Percentiles rank a stretch among this genome's conserved stretches.
phyloP scores from a whole-genome alignment of 2,113 vertebrate species.

The Semicossyphus pulcher region DNA sequence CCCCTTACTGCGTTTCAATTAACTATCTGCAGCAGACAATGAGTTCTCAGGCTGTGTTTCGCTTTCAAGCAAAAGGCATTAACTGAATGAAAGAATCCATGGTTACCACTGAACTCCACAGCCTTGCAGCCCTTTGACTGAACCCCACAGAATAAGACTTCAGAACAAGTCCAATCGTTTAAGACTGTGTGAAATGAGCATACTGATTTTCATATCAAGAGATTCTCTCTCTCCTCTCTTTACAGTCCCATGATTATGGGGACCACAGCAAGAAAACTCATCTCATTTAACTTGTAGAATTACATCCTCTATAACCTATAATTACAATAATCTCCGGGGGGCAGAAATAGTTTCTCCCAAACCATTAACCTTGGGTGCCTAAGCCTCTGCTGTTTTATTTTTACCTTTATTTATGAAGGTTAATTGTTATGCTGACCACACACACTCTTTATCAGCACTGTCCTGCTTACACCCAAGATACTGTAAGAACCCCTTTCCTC shows the following conservation, averaged over 20 bases:
- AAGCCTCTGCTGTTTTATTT: conserved; percentile 36
- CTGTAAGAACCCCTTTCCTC: not conserved
- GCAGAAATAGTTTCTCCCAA: conserved; percentile 49
- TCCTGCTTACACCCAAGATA: conserved; percentile 11
- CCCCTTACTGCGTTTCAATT: conserved; percentile 56
- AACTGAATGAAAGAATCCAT: conserved; percentile 67
- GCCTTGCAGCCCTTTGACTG: conserved; percentile 57
- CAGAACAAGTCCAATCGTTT: conserved; percentile 53
- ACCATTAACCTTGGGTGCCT: conserved; percentile 63
- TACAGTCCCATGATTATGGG: conserved; percentile 37
- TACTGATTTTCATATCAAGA: conserved; percentile 52
- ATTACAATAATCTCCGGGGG: conserved; percentile 65
- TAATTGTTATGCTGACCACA: conserved; percentile 68
- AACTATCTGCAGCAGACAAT: conserved; percentile 65
- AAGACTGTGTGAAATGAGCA: conserved; percentile 61
- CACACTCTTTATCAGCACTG: conserved; percentile 46
- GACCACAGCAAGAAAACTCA: conserved; percentile 30
- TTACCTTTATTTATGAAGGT: conserved; percentile 71
- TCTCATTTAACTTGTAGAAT: conserved; percentile 52
- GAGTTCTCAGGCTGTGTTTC: conserved; percentile 49
- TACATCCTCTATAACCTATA: conserved; percentile 42
- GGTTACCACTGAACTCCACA: conserved; percentile 55
- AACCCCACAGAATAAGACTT: conserved; percentile 60
- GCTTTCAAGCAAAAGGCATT: conserved; percentile 67
- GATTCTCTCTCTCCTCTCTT: conserved; percentile 40